Evolutionary conservation across 2,113 vertebrate species (phyloP).

Genomic region (Pantherophis guttatus): DNA sequence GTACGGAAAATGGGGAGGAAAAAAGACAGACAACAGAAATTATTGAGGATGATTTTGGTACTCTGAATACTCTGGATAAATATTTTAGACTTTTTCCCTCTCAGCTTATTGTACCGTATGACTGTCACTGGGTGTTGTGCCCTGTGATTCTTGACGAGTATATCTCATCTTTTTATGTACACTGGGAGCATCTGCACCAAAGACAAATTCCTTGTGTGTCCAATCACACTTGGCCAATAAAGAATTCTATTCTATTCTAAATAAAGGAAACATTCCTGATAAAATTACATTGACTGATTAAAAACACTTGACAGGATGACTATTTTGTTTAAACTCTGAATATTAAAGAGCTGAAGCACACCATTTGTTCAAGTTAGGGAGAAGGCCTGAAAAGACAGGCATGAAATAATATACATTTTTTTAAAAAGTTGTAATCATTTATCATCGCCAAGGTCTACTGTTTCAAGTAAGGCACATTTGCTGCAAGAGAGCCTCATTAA

Average conservation of each 20-base stretch:
- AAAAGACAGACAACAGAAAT: constrained; percentile 58
- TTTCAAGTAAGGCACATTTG: not conserved
- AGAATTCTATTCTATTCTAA: not conserved
- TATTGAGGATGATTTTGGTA: constrained; percentile 66
- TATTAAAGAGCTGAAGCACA: constrained; percentile 23
- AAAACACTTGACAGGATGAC: constrained; percentile 29
- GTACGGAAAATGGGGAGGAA: constrained; percentile 41
- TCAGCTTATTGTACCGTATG: not conserved
- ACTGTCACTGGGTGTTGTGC: no score
- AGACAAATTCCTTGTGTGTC: no score
- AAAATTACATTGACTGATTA: constrained; percentile 57
- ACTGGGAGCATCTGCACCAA: no score
- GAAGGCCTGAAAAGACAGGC: not conserved
- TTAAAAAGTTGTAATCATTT: not conserved
- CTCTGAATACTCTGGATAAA: constrained; percentile 59
- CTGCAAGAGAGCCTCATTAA: not conserved
- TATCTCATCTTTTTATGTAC: no score
- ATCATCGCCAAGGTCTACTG: not conserved
- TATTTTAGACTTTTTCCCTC: constrained; percentile 64
- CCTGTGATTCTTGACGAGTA: no score
- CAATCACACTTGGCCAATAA: no score
- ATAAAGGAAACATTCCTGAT: constrained; percentile 16
- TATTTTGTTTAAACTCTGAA: constrained; percentile 34
- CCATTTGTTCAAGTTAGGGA: constrained; percentile 9
- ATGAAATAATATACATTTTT: not conserved